These are phyloP conservation scores for Lasioglossum zephyrum DNA, from an alignment of 2,888 invertebrate genomes.

Conservation along the genomic window DNA sequence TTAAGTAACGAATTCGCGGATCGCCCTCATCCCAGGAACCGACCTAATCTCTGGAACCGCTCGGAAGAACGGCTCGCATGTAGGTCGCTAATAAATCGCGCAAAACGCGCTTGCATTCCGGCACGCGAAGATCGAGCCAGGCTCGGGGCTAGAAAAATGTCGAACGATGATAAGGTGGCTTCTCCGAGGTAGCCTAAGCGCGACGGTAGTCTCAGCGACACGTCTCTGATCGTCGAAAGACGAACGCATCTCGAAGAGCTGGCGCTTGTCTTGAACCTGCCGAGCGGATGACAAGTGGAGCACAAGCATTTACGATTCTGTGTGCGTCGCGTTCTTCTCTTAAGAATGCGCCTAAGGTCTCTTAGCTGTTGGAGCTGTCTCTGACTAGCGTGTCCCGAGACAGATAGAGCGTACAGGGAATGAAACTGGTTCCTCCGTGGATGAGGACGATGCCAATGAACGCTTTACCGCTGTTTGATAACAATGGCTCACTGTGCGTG, in stretches of 20 bases:
- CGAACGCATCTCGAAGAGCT: neutral
- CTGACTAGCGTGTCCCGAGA: neutral
- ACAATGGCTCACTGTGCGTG: constrained; percentile 73
- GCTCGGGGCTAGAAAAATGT: constrained; percentile 52
- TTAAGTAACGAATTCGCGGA: neutral
- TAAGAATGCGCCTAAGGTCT: constrained; percentile 53
- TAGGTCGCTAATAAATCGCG: constrained; percentile 52
- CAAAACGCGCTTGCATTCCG: constrained; percentile 46
- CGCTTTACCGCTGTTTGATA: constrained; percentile 62
- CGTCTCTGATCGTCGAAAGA: constrained; percentile 40
- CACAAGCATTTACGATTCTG: constrained; percentile 70
- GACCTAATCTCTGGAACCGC: constrained; percentile 20
- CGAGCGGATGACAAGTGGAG: constrained; percentile 71
- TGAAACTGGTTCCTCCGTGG: constrained; percentile 44
- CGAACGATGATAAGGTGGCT: constrained; percentile 54
- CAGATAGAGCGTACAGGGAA: neutral
- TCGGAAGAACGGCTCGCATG: constrained; percentile 24
- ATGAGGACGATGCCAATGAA: constrained; percentile 64
- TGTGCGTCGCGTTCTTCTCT: constrained; percentile 65
- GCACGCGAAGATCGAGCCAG: constrained; percentile 26
- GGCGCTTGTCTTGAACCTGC: constrained; percentile 59
- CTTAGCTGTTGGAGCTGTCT: constrained; percentile 32
- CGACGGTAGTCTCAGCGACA: constrained; percentile 5
- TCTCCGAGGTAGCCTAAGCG: neutral
- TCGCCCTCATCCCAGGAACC: constrained; percentile 1